Evolutionary conservation across 2,113 vertebrate genomes (phyloP).

Genomic region (Otocyon megalotis): DNA sequence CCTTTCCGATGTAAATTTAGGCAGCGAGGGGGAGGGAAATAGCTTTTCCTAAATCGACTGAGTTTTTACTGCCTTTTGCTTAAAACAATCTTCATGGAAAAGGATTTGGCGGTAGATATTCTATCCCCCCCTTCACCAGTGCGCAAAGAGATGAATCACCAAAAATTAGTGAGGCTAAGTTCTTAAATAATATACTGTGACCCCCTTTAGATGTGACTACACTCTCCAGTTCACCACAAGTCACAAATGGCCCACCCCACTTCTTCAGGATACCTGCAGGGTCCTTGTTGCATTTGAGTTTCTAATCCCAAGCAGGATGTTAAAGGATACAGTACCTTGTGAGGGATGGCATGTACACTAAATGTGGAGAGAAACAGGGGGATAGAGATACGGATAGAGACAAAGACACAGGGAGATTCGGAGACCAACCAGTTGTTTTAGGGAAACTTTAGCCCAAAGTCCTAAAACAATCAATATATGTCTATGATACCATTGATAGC

Average conservation of each 20-base stretch:
- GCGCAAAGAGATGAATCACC: neutral
- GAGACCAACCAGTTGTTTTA: neutral
- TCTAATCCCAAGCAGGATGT: neutral
- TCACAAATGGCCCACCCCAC: rapidly evolving
- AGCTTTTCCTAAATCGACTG: neutral
- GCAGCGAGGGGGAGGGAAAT: neutral
- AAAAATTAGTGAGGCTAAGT: neutral
- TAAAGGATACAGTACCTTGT: neutral
- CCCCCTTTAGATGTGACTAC: rapidly evolving
- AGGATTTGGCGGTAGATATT: neutral
- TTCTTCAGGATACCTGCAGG: neutral
- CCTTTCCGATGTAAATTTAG: neutral
- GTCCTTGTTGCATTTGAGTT: neutral
- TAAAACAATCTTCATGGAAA: neutral
- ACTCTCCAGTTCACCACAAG: neutral
- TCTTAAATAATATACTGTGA: neutral
- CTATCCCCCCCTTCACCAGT: neutral
- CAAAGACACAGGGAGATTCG: neutral
- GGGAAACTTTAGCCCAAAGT: neutral
- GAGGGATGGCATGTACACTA: neutral
- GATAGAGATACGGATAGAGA: too few relatives aligned
- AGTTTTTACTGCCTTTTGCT: neutral
- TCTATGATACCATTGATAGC: neutral
- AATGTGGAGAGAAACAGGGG: neutral
- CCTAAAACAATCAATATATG: neutral